Evolutionary conservation across 2,888 invertebrate genomes (phyloP).

Genomic region (Tachina grossa): DNA sequence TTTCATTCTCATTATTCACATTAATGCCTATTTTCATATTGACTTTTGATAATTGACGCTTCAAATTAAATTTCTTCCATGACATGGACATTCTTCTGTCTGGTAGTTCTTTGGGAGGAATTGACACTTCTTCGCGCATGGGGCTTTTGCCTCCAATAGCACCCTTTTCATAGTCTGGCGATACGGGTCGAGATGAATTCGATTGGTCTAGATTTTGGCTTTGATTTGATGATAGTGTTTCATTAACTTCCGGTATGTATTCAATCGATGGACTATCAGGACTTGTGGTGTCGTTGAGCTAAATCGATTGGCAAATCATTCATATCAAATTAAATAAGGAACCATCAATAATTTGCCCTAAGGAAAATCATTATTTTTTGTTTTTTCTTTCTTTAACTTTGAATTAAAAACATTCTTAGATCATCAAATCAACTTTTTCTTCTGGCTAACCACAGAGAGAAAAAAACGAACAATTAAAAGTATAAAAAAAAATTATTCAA

Average conservation of each 20-base stretch:
- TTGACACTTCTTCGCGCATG: slow-evolving; percentile 69
- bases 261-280: slow-evolving; percentile 80
- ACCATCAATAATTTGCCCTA: slow-evolving; percentile 58
- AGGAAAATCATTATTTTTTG: slow-evolving; percentile 43
- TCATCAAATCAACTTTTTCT: slow-evolving; percentile 16
- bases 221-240: slow-evolving; percentile 74
- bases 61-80: slow-evolving; percentile 91
- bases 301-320: slow-evolving; percentile 74
- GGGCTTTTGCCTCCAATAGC: slow-evolving; percentile 71
- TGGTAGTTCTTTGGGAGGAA: slow-evolving; percentile 82
- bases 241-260: slow-evolving; percentile 77
- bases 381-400: slow-evolving; percentile 25
- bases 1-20: slow-evolving; percentile 80
- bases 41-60: slow-evolving; percentile 91
- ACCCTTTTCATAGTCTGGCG: slow-evolving; percentile 82
- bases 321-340: slow-evolving; percentile 69
- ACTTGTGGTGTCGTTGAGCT: slow-evolving; percentile 77
- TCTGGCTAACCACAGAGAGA: slow-evolving; percentile 51
- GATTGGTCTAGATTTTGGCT: slow-evolving; percentile 73
- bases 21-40: slow-evolving; percentile 83
- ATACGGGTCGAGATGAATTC: slow-evolving; percentile 83
- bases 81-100: slow-evolving; percentile 86
- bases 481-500: slow-evolving; percentile 26
- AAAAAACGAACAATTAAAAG: slow-evolving; percentile 16
- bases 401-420: slow-evolving; percentile 25